Base-by-base conservation (phyloP, 2,888 invertebrate species). In the Nomada hirtipes region DNA sequence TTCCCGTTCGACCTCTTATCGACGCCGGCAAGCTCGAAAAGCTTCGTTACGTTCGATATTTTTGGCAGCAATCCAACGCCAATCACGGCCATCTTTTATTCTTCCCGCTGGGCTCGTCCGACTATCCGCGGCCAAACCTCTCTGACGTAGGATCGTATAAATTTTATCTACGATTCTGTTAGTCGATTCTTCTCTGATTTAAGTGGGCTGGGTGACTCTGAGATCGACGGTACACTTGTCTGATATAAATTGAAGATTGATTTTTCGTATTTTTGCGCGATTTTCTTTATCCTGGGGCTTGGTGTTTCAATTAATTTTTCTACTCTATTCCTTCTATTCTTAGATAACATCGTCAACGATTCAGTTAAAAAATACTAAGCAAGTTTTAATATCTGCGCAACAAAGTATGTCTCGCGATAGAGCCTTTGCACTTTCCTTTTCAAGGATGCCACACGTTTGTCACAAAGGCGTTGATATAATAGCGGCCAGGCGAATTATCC, bases 11-110 rank as follows among this genome's bases (percentile, higher is more conserved):
- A 85, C 79, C 75, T 76, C 59, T 82, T 76, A 86, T 86, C 83
- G 83, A 83, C 85, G 84, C 84, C 85, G 87, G 76, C 84, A 74
- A 86, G 79, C 84, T 85, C 84, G 86, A 87, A 89, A 89, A 90
- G 90, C 91, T 91, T 91, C 79, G 91, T 91, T 91, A 91, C 89
- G 89, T 88, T 82, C 76, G 89, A 83, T 85, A 76, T 85, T 80
- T 76, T 87, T 92, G 92, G 91, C 90, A 82, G 79, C 79, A 83
- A 87, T 91, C 92, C 92, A 92, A 88, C 85, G 87, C 84, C 90
- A 90, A 91, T 92, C 91, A 92, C 89, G 82, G 86, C 90, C 86
- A 88, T 91, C 90, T 90, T 91, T 91, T 91, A 91, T 92, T 92
- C 89, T 86, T 89, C 87, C 88, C 89, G 87, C 89, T 89, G 85